These are phyloP conservation scores for Thecophora atra DNA, from an alignment of 2,888 invertebrate species.

Conservation along the genomic window DNA sequence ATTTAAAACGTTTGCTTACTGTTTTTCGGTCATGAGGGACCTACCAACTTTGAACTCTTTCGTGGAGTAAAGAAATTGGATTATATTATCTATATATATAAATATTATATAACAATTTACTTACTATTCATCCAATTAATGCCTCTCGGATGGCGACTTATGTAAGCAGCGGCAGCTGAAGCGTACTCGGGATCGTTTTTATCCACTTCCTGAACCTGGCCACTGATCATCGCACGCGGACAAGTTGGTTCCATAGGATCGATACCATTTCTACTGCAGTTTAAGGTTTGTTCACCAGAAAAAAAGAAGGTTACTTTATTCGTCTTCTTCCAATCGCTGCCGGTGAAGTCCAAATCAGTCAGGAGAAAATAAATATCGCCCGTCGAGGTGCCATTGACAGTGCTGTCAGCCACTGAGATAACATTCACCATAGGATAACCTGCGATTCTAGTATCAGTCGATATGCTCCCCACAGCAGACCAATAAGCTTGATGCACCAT, in stretches of 20 bases:
- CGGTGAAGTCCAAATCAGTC: conserved; percentile 65
- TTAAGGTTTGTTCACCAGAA: conserved; percentile 59
- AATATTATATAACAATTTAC: too few relatives aligned
- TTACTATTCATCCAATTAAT: conserved; percentile 57
- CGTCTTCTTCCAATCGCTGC: conserved; percentile 57
- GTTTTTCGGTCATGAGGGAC: too few relatives aligned
- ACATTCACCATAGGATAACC: conserved; percentile 66
- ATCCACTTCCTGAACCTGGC: conserved; percentile 56
- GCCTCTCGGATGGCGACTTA: conserved; percentile 62
- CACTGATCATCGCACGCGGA: conserved; percentile 60
- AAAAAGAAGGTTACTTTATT: conserved; percentile 62
- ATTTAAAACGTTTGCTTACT: too few relatives aligned
- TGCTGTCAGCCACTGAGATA: conserved; percentile 63
- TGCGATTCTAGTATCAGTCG: conserved; percentile 53
- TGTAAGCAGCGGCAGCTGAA: conserved; percentile 51
- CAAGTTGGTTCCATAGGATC: conserved; percentile 67
- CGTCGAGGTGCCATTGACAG: conserved; percentile 53
- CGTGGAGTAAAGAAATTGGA: too few relatives aligned
- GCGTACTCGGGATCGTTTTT: conserved; percentile 49
- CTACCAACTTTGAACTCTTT: too few relatives aligned
- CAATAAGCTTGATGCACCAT: conserved; percentile 62
- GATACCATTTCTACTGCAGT: conserved; percentile 52
- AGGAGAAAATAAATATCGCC: conserved; percentile 62
- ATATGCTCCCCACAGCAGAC: conserved; percentile 63
- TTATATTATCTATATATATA: too few relatives aligned